Conservation (phyloP, 2,113 vertebrate genomes). For the Sclerurus mexicanus region DNA sequence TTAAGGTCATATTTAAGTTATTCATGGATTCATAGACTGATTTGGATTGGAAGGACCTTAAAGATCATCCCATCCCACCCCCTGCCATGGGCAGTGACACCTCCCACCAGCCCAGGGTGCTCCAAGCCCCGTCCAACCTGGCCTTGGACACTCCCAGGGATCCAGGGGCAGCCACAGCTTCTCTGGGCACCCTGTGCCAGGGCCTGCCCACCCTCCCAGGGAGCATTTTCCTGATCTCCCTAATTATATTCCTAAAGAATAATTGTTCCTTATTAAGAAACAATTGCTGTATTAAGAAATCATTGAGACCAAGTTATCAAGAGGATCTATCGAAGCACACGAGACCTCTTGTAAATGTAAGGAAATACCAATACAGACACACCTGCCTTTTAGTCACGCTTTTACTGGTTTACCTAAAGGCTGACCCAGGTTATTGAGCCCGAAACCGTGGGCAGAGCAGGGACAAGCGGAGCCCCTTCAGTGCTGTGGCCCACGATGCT, state of each 20-base stretch:
- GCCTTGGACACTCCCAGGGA: background rate
- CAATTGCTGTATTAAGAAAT: background rate
- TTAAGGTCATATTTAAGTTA: background rate
- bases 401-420: background rate
- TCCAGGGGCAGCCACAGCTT: background rate
- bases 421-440: background rate
- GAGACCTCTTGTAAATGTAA: background rate
- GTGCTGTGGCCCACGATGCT: rapidly evolving
- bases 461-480: background rate
- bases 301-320: background rate
- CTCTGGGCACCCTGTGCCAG: background rate
- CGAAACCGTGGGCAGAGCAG: background rate
- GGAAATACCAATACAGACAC: background rate
- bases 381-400: rapidly evolving
- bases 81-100: background rate
- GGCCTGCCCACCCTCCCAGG: background rate
- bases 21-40: background rate
- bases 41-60: background rate
- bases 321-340: background rate
- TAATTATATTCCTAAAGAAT: background rate
- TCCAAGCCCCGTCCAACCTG: rapidly evolving
- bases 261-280: background rate
- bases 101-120: background rate
- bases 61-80: background rate
- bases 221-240: no score